A percentile compares a stretch with the other conserved stretches of the same genome.
Conservation (phyloP, 2,888 invertebrate genomes). For the Dromius quadrimaculatus region DNA sequence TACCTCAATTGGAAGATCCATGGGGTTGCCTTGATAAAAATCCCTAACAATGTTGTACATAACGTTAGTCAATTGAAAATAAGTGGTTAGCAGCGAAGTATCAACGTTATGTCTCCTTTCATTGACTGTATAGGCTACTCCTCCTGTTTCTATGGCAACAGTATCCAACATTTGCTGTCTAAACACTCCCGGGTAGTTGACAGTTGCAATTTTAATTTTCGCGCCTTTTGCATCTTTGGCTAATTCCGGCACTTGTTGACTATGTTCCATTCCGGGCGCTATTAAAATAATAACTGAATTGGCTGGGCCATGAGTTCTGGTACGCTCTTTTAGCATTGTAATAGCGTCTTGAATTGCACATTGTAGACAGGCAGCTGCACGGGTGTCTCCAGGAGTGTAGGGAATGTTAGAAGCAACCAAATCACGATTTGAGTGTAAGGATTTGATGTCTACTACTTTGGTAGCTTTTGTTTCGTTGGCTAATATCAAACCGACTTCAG, state of each 20-base stretch:
- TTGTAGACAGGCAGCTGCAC: conserved; percentile 67
- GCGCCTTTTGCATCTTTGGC: conserved; percentile 65
- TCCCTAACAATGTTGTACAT: conserved; percentile 67
- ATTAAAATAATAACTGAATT: conserved; percentile 70
- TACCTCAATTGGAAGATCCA: conserved; percentile 67
- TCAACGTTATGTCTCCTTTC: conserved; percentile 70
- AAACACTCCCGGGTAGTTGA: conserved; percentile 70
- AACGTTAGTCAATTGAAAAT: conserved; percentile 69
- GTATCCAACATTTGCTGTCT: conserved; percentile 66
- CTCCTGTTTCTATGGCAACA: conserved; percentile 66
- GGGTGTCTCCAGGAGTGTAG: conserved; percentile 68
- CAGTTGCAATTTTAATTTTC: conserved; percentile 68
- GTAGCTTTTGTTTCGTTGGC: conserved; percentile 65
- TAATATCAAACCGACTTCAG: conserved; percentile 69
- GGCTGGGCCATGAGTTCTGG: conserved; percentile 66
- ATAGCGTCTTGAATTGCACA: conserved; percentile 66
- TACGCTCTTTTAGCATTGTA: conserved; percentile 67
- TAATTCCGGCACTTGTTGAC: conserved; percentile 64
- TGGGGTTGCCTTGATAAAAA: conserved; percentile 67
- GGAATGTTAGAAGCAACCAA: conserved; percentile 68
- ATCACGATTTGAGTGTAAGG: conserved; percentile 65
- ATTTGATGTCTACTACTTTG: conserved; percentile 62
- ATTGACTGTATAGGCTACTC: conserved; percentile 67
- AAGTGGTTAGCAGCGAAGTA: conserved; percentile 68
- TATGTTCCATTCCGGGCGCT: conserved; percentile 69